Conservation (phyloP, 2,113 vertebrate species). For the Gasterosteus nipponicus region DNA sequence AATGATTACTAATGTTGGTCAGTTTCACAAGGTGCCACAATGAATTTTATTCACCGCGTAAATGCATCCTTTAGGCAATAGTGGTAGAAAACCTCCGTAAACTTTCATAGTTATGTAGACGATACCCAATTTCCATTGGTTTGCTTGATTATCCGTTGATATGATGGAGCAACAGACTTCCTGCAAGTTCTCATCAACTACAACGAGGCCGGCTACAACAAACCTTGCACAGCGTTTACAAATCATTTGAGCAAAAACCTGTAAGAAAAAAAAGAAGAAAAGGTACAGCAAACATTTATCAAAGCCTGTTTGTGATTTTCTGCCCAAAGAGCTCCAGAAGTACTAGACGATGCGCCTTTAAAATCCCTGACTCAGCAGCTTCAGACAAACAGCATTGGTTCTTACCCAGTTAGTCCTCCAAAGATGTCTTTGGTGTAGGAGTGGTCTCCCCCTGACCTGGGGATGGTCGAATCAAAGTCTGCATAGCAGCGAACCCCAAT, state of each 20-base stretch:
- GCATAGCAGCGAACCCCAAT: conserved; percentile 88
- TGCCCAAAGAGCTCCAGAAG: not conserved
- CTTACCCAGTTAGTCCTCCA: conserved; percentile 87
- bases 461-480: conserved; percentile 88
- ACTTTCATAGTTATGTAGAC: no score
- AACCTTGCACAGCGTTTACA: not conserved
- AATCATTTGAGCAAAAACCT: not conserved
- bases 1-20: no score
- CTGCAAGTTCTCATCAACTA: not conserved
- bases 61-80: no score
- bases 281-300: not conserved
- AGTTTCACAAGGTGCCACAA: no score
- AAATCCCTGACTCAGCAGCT: not conserved
- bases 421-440: conserved; percentile 89
- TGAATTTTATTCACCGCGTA: no score
- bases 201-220: not conserved
- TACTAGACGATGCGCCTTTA: not conserved
- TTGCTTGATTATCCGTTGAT: conserved; percentile 1
- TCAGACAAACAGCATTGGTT: not conserved
- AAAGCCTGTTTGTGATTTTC: not conserved
- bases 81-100: no score
- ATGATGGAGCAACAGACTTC: not conserved
- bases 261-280: not conserved
- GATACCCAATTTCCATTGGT: not conserved
- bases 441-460: conserved; percentile 89